A percentile compares a stretch with the other conserved stretches of the same genome.
Conservation (phyloP, 1,140 invertebrate species). For the Gryon sp. region DNA sequence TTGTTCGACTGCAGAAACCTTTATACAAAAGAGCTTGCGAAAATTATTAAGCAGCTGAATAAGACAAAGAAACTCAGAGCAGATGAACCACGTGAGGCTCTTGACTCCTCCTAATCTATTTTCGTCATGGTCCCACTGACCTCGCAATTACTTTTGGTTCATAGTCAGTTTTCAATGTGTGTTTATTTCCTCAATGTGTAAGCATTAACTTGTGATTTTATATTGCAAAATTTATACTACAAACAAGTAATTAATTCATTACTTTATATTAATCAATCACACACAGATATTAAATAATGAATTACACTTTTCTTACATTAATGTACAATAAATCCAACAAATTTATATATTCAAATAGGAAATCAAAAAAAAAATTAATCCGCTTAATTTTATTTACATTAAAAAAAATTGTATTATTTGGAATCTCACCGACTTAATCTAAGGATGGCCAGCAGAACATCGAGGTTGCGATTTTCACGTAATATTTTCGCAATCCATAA, state of each 20-base stretch:
- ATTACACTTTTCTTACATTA: no score
- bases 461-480: conserved; percentile 24
- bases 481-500: conserved; percentile 54
- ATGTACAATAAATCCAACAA: neutral
- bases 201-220: neutral
- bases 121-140: conserved; percentile 63
- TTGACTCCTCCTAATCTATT: conserved; percentile 63
- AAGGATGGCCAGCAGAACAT: conserved; percentile 25
- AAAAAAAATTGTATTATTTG: no score
- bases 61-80: conserved; percentile 51
- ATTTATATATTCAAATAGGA: no score
- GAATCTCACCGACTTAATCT: conserved; percentile 56
- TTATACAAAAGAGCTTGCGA: neutral
- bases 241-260: no score
- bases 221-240: neutral
- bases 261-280: no score
- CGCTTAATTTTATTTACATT: neutral
- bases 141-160: conserved; percentile 51
- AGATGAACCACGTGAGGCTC: conserved; percentile 50
- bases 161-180: conserved; percentile 11
- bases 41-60: neutral
- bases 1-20: no score
- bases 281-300: no score
- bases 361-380: neutral
- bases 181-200: neutral